A percentile compares a stretch with the other conserved stretches of the same genome.
These are phyloP conservation scores for Oncorhynchus clarkii DNA, from an alignment of 2,113 vertebrate genomes.

Conservation along the genomic window DNA sequence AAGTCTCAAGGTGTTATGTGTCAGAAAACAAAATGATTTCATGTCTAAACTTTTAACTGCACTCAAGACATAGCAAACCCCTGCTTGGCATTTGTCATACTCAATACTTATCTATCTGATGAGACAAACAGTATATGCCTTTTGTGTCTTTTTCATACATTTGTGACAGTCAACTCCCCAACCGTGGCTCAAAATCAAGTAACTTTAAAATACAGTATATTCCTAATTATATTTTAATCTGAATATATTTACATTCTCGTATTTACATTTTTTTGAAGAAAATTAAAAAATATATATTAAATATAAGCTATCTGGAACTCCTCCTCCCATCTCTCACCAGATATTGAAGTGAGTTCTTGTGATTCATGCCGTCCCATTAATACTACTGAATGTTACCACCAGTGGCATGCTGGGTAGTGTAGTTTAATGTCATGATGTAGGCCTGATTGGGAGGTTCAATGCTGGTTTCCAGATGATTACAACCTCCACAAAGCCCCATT, in stretches of 20 bases:
- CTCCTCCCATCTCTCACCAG: conserved; percentile 50
- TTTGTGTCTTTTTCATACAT: conserved; percentile 54
- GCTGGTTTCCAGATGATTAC: conserved; percentile 45
- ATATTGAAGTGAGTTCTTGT: conserved; percentile 56
- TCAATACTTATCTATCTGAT: conserved; percentile 13
- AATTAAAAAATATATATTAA: conserved; percentile 8
- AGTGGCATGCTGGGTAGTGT: conserved; percentile 46
- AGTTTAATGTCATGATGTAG: conserved; percentile 32
- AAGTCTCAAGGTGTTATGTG: conserved; percentile 32
- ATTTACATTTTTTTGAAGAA: conserved; percentile 34
- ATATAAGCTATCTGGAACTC: conserved; percentile 32
- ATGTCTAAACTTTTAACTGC: conserved; percentile 51
- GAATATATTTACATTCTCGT: conserved; percentile 30
- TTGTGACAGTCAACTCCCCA: conserved; percentile 47
- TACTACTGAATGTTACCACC: conserved; percentile 67
- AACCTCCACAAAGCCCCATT: conserved; percentile 26
- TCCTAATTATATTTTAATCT: conserved; percentile 65
- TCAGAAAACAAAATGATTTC: conserved; percentile 56
- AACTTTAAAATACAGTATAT: conserved; percentile 48
- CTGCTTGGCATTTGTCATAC: conserved; percentile 18
- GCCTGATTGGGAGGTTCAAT: conserved; percentile 37
- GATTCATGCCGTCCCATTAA: conserved; percentile 50
- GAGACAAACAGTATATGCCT: conserved; percentile 43
- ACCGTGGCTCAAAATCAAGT: conserved; percentile 32
- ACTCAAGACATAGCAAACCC: conserved; percentile 40